Evolutionary conservation across 2,113 vertebrate species (phyloP).

Genomic region (Thermophis baileyi): DNA sequence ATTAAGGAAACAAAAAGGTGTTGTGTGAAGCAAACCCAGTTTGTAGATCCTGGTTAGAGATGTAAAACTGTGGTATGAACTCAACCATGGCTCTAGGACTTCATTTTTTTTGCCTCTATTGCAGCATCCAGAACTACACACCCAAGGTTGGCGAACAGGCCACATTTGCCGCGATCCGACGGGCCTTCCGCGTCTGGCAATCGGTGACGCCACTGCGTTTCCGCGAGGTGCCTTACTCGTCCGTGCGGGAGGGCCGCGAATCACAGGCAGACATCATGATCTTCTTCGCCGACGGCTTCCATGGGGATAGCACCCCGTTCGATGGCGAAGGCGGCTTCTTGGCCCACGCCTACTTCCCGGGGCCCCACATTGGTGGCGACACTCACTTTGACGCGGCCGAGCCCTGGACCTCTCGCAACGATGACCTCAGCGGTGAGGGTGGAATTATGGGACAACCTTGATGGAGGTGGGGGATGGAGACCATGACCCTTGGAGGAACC

Average conservation of each 20-base stretch:
- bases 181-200: slow-evolving; percentile 85
- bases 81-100: background rate
- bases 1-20: background rate
- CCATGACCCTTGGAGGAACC: background rate
- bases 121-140: slow-evolving; percentile 71
- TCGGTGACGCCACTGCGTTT: slow-evolving; percentile 78
- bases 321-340: slow-evolving; percentile 88
- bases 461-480: background rate
- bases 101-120: background rate
- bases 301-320: slow-evolving; percentile 89
- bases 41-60: background rate
- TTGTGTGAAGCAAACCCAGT: background rate
- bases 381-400: slow-evolving; percentile 89
- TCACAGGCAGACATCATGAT: slow-evolving; percentile 91
- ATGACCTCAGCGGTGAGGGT: slow-evolving; percentile 80
- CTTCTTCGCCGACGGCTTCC: slow-evolving; percentile 86
- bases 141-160: slow-evolving; percentile 77
- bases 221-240: slow-evolving; percentile 82
- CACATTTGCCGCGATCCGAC: slow-evolving; percentile 82
- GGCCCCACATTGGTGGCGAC: slow-evolving; percentile 85
- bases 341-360: slow-evolving; percentile 90
- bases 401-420: slow-evolving; percentile 83
- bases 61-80: no score
- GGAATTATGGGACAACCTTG: background rate
- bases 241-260: slow-evolving; percentile 76